Percentiles rank a stretch among this genome's conserved stretches.
phyloP scores from a whole-genome alignment of 1,140 invertebrate species.

The Platorchestia sp. region DNA sequence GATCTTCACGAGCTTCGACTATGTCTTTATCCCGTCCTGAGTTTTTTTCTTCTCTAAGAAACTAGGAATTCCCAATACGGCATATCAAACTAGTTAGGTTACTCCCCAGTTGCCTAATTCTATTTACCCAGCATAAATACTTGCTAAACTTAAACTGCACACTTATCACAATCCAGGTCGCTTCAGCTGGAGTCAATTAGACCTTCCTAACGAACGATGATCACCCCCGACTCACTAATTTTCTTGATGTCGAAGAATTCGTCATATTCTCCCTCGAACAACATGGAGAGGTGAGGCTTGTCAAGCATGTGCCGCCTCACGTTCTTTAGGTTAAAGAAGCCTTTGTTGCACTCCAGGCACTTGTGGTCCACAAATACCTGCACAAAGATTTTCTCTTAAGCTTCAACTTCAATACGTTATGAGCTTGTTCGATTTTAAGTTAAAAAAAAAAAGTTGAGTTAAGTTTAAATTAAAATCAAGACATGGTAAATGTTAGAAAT shows the following conservation, averaged over 20 bases:
- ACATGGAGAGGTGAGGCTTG: conserved; percentile 41
- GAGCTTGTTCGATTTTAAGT: too few species aligned
- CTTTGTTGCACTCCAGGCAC: conserved; percentile 29
- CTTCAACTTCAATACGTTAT: not conserved
- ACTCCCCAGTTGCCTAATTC: not conserved
- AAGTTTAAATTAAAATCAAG: too few species aligned
- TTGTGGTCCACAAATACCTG: conserved; percentile 17
- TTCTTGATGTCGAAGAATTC: conserved; percentile 35
- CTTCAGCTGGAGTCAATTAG: too few species aligned
- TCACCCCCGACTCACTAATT: not conserved
- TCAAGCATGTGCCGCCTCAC: conserved; percentile 27
- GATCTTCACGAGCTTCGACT: too few species aligned
- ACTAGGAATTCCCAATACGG: not conserved
- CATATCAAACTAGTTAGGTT: not conserved
- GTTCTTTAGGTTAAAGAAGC: not conserved
- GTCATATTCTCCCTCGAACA: conserved; percentile 33
- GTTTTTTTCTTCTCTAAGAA: not conserved
- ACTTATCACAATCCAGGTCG: too few species aligned
- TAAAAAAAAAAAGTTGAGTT: too few species aligned
- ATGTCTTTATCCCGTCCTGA: too few species aligned
- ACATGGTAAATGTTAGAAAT: too few species aligned
- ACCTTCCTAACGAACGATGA: too few species aligned
- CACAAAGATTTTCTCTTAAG: not conserved
- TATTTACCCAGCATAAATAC: not conserved
- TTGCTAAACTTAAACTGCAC: too few species aligned